Evolutionary conservation across 37 sponge, comb jelly and placozoan genomes (phyloP), one percentile per base, ranked within the genome.

Genomic region (Bolinopsis microptera): DNA sequence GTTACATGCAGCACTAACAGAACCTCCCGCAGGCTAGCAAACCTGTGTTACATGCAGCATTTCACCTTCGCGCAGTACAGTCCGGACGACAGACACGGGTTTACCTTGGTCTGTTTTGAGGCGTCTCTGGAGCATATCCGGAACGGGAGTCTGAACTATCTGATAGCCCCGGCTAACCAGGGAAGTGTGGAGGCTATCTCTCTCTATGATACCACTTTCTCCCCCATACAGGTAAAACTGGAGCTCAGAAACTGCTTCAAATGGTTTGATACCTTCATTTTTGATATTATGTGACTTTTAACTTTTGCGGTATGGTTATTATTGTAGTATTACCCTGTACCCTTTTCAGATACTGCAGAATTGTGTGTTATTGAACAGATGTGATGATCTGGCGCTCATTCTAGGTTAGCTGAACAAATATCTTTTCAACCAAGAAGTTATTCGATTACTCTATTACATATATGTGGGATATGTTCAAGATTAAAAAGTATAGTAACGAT

Each of bases 31-130:
- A 96, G 96, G 96, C 93, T 37, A n/a, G 96, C 95, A 0, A 98
- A 96, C 76, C 39, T 98, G 18, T 75, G 68, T 26, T 98, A 95
- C 92, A 96, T 97, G 94, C 95, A 93, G 68, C 92, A 96, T 41
- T 98, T 98, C 90, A 95, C 95, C 83, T 95, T 97, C 76, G 95
- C 97, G 23, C 26, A 38, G 8, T 3, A 39, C 25, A 86, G 38
- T 34, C 33, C 35, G 35, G 90, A 86, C 31, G 90, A 86, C 25
- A 39, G 90, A 34, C 35, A 33, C 61, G 90, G 30, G 21, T 86
- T 86, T 34, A 86, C 90, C 0, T 30, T 86, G n/a, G 90, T 86
- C 30, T 86, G 36, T 2, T 86, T 86, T 24, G 90, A 86, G 90
- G 90, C 90, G 0, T 86, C 90, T 26, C 32, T 86, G n/a, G 38